Evolutionary conservation across 1,140 invertebrate genomes (phyloP), one percentile per base, ranked within the genome.

Genomic region (Drosophila mayri): DNA sequence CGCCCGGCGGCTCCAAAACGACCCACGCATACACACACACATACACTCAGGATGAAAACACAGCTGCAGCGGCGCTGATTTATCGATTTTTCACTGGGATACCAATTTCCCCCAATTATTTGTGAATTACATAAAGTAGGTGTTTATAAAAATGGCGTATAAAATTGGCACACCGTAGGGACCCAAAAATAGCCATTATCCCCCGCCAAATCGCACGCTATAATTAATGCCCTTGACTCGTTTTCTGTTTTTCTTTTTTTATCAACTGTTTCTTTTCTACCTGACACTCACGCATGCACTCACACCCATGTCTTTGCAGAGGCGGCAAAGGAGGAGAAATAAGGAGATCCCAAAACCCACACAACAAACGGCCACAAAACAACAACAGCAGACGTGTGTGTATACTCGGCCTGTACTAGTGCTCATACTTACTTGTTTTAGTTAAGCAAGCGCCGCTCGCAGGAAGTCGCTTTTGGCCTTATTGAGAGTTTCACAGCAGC

Each of bases 51-150:
- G 74, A 72, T 38, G 52, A 59, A 41, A 49, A 49, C 44, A 58
- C 79, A 87, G 80, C 73, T 87, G 84, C 85, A 88, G 85, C 85
- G 76, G 85, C 85, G 85, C 85, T 87, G 84, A 87, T 87, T 88
- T 88, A 88, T 88, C 60, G 85, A 88, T 88, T 88, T 88, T 88
- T 85, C 85, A 67, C 80, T 62, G 46, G 70, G 37, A 49, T 65
- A 65, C 37, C 28, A n/a, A 32, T 70, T 76, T 62, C 47, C 58
- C 40, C 40, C 57, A 44, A 22, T 20, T 41, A 63, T 85, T 74
- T 18, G 58, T 38, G 67, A 84, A 80, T 87, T 87, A 87, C 62
- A 87, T 87, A 87, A 87, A 87, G 67, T 46, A n/a, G 22, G 64
- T 32, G 58, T 22, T 20, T 35, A 37, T 54, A 52, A 49, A 30